A percentile compares a stretch with the other conserved stretches of the same genome.
phyloP scores from a whole-genome alignment of 2,797 vertebrate genomes.

The Argya squamiceps region DNA sequence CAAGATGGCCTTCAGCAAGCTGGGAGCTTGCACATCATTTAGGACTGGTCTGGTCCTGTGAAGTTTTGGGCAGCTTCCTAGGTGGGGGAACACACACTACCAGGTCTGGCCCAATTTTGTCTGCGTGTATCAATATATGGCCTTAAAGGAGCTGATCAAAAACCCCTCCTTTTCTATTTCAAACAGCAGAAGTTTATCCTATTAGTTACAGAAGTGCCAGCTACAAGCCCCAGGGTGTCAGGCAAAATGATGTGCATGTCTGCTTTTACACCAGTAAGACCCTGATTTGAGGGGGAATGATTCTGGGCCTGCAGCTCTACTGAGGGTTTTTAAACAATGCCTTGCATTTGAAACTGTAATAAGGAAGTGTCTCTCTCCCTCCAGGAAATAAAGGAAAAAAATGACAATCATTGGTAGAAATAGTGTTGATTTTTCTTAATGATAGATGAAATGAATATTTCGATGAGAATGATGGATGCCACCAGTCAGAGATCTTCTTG shows the following conservation, averaged over 20 bases:
- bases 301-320: background rate
- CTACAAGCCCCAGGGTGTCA: background rate
- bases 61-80: background rate
- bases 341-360: background rate
- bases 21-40: background rate
- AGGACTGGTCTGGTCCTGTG: background rate
- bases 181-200: background rate
- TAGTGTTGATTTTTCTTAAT: conserved; percentile 67
- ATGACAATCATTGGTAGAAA: conserved; percentile 45
- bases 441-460: conserved; percentile 64
- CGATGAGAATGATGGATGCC: conserved; percentile 51
- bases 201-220: background rate
- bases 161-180: background rate
- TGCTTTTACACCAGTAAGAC: background rate
- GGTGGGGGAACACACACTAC: background rate
- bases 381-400: conserved; percentile 19
- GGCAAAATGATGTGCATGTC: fast-evolving
- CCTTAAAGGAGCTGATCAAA: background rate
- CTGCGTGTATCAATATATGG: background rate
- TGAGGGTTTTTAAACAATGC: background rate
- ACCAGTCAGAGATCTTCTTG: conserved; percentile 61
- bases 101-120: background rate
- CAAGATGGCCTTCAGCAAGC: background rate
- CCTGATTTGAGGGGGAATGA: background rate
- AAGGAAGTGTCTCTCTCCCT: background rate